Conservation (phyloP, 1,140 invertebrate species). For the Drosophila truncata region DNA sequence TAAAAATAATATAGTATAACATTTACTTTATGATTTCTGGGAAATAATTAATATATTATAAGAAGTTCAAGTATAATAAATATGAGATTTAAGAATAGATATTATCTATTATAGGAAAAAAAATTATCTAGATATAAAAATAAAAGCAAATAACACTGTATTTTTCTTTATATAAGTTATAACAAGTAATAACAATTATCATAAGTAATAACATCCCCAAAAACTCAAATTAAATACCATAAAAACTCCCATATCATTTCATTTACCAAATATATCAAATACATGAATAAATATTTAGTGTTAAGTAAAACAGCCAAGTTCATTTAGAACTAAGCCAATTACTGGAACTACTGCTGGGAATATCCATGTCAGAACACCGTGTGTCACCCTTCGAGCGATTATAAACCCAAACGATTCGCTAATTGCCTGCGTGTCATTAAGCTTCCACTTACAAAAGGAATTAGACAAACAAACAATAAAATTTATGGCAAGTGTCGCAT, state of each 20-base stretch:
- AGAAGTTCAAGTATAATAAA: too few relatives aligned
- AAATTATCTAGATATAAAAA: too few relatives aligned
- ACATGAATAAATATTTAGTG: not conserved
- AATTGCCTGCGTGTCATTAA: slow-evolving; percentile 84
- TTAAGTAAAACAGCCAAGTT: not conserved
- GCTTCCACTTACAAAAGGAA: slow-evolving; percentile 76
- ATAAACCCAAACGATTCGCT: slow-evolving; percentile 76
- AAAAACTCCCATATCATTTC: not conserved
- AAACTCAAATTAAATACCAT: not conserved
- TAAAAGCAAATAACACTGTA: too few relatives aligned
- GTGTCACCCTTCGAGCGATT: slow-evolving; percentile 39
- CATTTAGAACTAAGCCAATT: slow-evolving; percentile 28
- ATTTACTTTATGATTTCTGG: not conserved
- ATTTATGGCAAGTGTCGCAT: slow-evolving; percentile 84
- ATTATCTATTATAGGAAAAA: too few relatives aligned
- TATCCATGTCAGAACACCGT: slow-evolving; percentile 12
- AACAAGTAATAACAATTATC: not conserved
- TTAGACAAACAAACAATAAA: slow-evolving; percentile 81
- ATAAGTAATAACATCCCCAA: not conserved
- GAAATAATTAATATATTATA: not conserved
- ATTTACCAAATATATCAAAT: not conserved
- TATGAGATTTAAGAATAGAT: too few relatives aligned
- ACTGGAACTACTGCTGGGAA: slow-evolving; percentile 1
- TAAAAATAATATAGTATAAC: not conserved
- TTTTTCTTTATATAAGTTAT: not conserved